Evolutionary conservation across 2,113 vertebrate genomes (phyloP), one percentile per base, ranked within the genome.

Genomic region (Tilapia sparmanii): DNA sequence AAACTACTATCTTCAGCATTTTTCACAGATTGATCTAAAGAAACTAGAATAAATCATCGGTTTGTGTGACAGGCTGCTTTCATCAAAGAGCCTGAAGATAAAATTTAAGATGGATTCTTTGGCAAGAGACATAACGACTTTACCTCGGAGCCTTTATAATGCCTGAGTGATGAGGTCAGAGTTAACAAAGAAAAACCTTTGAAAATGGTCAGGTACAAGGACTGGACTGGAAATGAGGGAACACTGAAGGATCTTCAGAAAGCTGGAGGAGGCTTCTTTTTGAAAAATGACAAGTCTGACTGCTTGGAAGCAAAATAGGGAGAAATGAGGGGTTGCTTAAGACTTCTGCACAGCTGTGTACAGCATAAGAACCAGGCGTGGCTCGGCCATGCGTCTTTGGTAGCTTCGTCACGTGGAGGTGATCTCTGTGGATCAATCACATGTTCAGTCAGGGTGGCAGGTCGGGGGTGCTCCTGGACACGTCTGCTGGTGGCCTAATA

Each of bases 231-330:
- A 42, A 42, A 73, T 9, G 15, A 76, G 16, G 7, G 16, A 76
- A 8, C 15, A 19, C 15, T 2, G 71, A 0, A 73, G 9, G 68
- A 73, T 16, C 8, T 3, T 26, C 66, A 45, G 66, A 73, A 26
- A 73, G 38, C 15, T 47, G 40, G 40, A 73, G 38, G 15, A 26
- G 40, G 40, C 4, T 10, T 1, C 0, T 73, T 24, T 45, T 16
- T 10, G 6, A 42, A 12, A 24, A 45, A 38, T 38, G 1, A 66
- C 61, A 66, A 26, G 22, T 45, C 0, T 7, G 68, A 24, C 66
- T 42, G 35, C 8, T 24, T 24, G 5, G 35, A 24, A 3, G 22
- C 38, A 18, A 18, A 26, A 1, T 1, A 0, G 3, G 1, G 7
- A 47, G 71, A 76, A 29, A 76, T 2, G 40, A 73, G 40, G 4